These are phyloP conservation scores for Lagodon rhomboides DNA, from an alignment of 2,797 vertebrate genomes.

Conservation along the genomic window DNA sequence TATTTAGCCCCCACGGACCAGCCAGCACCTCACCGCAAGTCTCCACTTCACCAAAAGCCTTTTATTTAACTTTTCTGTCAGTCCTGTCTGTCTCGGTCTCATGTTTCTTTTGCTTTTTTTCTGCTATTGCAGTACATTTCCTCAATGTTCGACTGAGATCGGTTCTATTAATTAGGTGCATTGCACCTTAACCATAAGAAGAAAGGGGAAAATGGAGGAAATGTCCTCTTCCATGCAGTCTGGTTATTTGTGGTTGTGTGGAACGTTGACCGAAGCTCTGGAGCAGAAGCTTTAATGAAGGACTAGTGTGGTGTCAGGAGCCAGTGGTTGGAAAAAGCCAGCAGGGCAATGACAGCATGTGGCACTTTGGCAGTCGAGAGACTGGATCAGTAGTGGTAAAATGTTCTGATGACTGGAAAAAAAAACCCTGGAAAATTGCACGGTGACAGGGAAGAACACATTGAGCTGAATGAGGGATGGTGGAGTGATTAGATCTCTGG, in stretches of 20 bases:
- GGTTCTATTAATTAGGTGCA: slow-evolving; percentile 21
- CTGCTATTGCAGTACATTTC: neutral
- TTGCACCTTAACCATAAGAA: slow-evolving; percentile 37
- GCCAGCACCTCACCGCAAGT: slow-evolving; percentile 29
- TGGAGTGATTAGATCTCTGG: slow-evolving; percentile 33
- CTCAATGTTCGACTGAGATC: slow-evolving; percentile 7
- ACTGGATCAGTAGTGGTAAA: slow-evolving; percentile 53
- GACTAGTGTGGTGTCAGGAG: slow-evolving; percentile 53
- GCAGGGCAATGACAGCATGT: slow-evolving; percentile 71
- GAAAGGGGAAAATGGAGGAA: slow-evolving; percentile 29
- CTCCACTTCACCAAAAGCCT: slow-evolving; percentile 35
- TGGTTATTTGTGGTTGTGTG: slow-evolving; percentile 46
- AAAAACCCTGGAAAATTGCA: slow-evolving; percentile 62
- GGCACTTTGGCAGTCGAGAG: slow-evolving; percentile 55
- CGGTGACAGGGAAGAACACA: slow-evolving; percentile 40
- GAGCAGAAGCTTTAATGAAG: slow-evolving; percentile 38
- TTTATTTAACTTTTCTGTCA: slow-evolving; percentile 22
- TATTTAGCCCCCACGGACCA: slow-evolving; percentile 48
- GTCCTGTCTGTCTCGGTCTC: slow-evolving; percentile 1
- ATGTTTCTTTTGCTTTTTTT: slow-evolving; percentile 2
- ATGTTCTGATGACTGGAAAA: slow-evolving; percentile 64
- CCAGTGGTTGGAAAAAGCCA: slow-evolving; percentile 70
- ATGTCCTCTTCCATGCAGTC: slow-evolving; percentile 33
- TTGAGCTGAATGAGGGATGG: slow-evolving; percentile 40
- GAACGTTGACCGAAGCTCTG: slow-evolving; percentile 18